These are phyloP conservation scores for Synaphobranchus kaupii DNA, from an alignment of 2,797 vertebrate genomes.

Conservation along the genomic window DNA sequence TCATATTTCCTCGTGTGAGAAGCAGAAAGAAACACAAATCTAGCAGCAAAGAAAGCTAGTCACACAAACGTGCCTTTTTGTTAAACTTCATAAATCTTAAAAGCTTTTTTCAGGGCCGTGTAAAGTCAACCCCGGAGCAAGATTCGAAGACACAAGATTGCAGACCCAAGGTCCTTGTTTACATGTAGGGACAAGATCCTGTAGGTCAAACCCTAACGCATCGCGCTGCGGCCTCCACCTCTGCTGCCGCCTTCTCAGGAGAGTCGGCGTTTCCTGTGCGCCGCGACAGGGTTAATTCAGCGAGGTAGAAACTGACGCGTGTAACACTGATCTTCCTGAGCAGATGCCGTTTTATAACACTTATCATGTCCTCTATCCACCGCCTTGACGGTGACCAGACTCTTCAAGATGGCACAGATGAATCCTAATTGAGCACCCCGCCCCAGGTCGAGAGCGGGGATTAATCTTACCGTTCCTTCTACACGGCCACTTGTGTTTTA, in stretches of 20 bases:
- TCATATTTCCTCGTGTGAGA: neutral
- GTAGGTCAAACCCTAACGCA: neutral
- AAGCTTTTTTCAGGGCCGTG: neutral
- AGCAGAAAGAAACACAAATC: neutral
- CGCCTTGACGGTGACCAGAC: neutral
- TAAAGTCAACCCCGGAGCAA: neutral
- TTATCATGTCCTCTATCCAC: neutral
- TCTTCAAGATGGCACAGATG: neutral
- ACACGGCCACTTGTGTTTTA: neutral
- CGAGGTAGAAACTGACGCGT: neutral
- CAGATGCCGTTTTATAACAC: neutral
- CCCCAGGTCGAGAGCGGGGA: neutral
- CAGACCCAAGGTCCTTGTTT: neutral
- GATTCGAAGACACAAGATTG: neutral
- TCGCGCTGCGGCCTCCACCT: neutral
- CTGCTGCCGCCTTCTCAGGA: neutral
- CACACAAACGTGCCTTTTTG: neutral
- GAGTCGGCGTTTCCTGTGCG: neutral
- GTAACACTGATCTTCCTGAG: neutral
- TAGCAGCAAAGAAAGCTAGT: neutral
- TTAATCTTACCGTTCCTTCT: neutral
- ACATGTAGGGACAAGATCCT: neutral
- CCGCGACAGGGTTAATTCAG: neutral
- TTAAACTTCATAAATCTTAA: neutral
- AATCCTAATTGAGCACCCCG: neutral